Evolutionary conservation across 2,888 invertebrate species (phyloP).

Genomic region (Myathropa florea): DNA sequence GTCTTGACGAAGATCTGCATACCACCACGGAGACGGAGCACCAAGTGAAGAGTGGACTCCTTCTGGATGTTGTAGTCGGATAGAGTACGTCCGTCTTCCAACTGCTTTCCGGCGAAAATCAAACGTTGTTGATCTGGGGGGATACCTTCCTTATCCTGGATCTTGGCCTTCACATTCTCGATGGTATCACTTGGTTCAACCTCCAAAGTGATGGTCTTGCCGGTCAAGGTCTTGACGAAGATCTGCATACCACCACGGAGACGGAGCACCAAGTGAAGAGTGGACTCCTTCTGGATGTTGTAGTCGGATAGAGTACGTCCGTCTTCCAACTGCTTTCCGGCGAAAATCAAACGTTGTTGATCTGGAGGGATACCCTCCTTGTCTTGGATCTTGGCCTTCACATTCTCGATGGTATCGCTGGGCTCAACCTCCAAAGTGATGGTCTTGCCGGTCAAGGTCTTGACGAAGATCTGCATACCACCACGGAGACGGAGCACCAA

Average conservation of each 20-base stretch:
- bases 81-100: conserved; percentile 91
- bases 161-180: conserved; percentile 76
- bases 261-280: conserved; percentile 87
- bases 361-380: conserved; percentile 78
- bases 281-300: conserved; percentile 76
- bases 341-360: conserved; percentile 77
- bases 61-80: conserved; percentile 83
- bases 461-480: conserved; percentile 77
- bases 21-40: conserved; percentile 93
- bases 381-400: conserved; percentile 77
- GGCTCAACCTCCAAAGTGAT: conserved; percentile 77
- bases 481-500: conserved; percentile 74
- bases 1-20: conserved; percentile 82
- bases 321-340: conserved; percentile 84
- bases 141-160: conserved; percentile 76
- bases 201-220: conserved; percentile 75
- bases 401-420: conserved; percentile 76
- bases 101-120: conserved; percentile 76
- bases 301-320: conserved; percentile 90
- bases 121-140: conserved; percentile 77
- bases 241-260: conserved; percentile 87
- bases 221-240: conserved; percentile 76
- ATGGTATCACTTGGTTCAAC: conserved; percentile 75
- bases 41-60: conserved; percentile 82
- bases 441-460: conserved; percentile 77